A percentile compares a stretch with the other conserved stretches of the same genome.
Evolutionary conservation across 2,797 vertebrate species (phyloP).

Genomic region (Rhabdomys pumilio): DNA sequence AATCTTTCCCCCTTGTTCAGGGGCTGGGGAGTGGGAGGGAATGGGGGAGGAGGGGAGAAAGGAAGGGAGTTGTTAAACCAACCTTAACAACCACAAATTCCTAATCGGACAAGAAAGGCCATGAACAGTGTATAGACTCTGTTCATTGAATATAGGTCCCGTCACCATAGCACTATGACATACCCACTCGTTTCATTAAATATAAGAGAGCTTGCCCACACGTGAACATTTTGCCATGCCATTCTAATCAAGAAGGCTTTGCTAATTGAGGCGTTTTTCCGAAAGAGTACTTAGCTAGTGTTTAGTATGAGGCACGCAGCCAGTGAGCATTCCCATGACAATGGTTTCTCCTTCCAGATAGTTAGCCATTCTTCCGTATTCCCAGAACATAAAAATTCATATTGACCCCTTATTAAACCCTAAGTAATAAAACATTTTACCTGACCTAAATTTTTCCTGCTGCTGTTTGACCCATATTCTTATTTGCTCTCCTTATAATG

Average conservation of each 20-base stretch:
- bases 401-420: slow-evolving; percentile 48
- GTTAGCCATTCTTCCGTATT: slow-evolving; percentile 24
- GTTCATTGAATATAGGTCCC: neutral
- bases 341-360: slow-evolving; percentile 39
- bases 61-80: neutral
- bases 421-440: slow-evolving; percentile 58
- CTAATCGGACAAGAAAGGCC: neutral
- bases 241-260: slow-evolving; percentile 41
- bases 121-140: neutral
- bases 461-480: slow-evolving; percentile 63
- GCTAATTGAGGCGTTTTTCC: slow-evolving; percentile 45
- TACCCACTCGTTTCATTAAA: neutral
- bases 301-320: slow-evolving; percentile 60
- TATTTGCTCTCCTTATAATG: slow-evolving; percentile 13
- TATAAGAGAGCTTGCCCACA: neutral
- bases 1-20: slow-evolving; percentile 36
- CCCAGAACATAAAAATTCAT: slow-evolving; percentile 60
- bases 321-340: neutral
- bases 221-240: slow-evolving; percentile 32
- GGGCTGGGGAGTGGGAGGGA: neutral
- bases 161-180: neutral
- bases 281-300: neutral
- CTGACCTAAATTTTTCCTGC: slow-evolving; percentile 68
- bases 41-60: neutral
- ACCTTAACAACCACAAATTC: neutral